Conservation (phyloP, 2,113 vertebrate species). For the Anthoscopus minutus region DNA sequence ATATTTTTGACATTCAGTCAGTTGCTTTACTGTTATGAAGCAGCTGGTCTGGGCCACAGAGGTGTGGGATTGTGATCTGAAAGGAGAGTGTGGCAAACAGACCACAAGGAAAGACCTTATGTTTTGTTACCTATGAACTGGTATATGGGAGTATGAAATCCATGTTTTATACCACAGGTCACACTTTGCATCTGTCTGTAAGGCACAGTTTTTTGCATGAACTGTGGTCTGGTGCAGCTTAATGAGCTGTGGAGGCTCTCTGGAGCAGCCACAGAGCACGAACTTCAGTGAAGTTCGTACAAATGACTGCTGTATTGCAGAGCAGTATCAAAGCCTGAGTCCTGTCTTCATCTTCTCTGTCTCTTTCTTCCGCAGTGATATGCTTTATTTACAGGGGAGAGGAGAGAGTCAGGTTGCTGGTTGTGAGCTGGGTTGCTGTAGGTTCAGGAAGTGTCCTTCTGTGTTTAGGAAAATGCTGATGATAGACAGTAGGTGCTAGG, state of each 20-base stretch:
- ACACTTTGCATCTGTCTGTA: neutral
- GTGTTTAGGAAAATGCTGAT: neutral
- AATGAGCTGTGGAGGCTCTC: rapidly evolving
- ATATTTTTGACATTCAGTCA: neutral
- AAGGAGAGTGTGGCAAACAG: neutral
- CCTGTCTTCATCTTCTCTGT: neutral
- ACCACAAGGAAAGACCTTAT: neutral
- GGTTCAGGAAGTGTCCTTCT: neutral
- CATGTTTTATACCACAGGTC: neutral
- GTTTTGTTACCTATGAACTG: neutral
- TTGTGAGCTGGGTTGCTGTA: neutral
- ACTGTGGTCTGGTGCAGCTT: neutral
- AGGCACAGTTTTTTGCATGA: neutral
- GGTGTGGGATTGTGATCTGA: neutral
- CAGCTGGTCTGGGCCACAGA: neutral
- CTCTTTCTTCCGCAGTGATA: neutral
- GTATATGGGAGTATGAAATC: neutral
- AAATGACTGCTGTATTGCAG: neutral
- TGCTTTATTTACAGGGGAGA: neutral
- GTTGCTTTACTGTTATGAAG: neutral
- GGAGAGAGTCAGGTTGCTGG: neutral
- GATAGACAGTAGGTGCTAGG: neutral
- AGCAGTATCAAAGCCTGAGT: neutral
- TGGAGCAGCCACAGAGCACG: neutral
- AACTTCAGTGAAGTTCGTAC: neutral